These are phyloP conservation scores for Noctua janthe DNA, from an alignment of 2,888 invertebrate species.

Conservation along the genomic window DNA sequence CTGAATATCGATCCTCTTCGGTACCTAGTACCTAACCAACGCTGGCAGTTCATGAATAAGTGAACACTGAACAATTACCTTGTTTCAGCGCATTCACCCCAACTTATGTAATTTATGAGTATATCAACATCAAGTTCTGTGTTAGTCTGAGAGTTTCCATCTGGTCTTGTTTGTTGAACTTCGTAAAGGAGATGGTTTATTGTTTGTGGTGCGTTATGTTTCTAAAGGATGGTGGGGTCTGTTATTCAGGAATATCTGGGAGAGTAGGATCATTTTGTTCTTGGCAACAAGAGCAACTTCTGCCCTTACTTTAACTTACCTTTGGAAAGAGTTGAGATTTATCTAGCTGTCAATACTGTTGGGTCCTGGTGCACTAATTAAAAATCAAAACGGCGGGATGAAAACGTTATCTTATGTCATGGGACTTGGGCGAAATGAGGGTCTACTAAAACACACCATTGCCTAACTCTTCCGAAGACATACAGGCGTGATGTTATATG, in stretches of 20 bases:
- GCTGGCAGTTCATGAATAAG: slow-evolving; percentile 66
- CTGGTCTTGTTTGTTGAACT: slow-evolving; percentile 52
- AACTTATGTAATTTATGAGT: slow-evolving; percentile 54
- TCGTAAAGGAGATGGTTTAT: slow-evolving; percentile 24
- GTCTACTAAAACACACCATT: background rate
- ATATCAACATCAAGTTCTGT: slow-evolving; percentile 52
- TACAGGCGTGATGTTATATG: background rate
- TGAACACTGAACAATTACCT: slow-evolving; percentile 60
- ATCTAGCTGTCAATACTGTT: background rate
- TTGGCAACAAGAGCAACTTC: background rate
- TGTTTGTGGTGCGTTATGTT: background rate
- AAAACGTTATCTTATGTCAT: background rate
- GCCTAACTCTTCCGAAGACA: background rate
- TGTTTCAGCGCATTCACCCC: slow-evolving; percentile 71
- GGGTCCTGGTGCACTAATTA: background rate
- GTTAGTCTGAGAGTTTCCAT: slow-evolving; percentile 49
- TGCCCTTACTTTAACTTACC: background rate
- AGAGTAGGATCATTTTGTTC: background rate
- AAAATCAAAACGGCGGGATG: background rate
- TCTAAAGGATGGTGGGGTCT: background rate
- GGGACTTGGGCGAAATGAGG: background rate
- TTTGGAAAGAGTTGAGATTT: background rate
- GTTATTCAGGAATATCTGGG: slow-evolving; percentile 10
- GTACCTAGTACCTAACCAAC: slow-evolving; percentile 15
- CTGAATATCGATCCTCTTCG: slow-evolving; percentile 48